Base-by-base conservation (phyloP, 1,140 invertebrate species). In the Drosophila ercepeae region DNA sequence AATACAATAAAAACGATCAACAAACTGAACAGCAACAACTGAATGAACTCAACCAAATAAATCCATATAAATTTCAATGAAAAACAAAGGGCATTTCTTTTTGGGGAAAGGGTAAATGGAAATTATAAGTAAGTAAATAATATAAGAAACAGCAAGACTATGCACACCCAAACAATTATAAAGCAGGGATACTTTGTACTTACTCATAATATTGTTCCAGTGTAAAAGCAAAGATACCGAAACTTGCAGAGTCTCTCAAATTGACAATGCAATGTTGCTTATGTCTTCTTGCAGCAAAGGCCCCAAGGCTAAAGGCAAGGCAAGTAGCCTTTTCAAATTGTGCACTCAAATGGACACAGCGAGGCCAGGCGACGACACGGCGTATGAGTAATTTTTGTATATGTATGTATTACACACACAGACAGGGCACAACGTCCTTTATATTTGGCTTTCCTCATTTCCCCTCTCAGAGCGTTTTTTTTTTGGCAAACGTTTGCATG, bases 321-420 rank as follows among this genome's bases (percentile, higher is more conserved):
- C 52, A 79, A 84, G 82, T 84, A 84, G 81, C 81, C 82, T 73
- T 84, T 84, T 84, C 72, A 86, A 86, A 79, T 61, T 81, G 81
- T 81, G 76, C 81, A 86, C 81, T 84, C 75, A 81, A 79, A 86
- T 79, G 81, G 81, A 81, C 81, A 76, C 53, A 67, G 57, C 59
- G 42, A 78, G 79, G 75, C 72, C 79, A 70, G 50, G 57, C 49
- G 53, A 50, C 63, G 13, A 67, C 73, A 63, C 42, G 65, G 60
- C 65, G 65, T 75, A 78, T 72, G 59, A 84, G 79, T 53, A 68
- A 84, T 78, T 70, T 74, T 5, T 34, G 23, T 23, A n/a, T 50
- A 29, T 59, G 49, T 59, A 32, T 55, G 32, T 41, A 14, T 51
- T 9, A n/a, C n/a, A n/a, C n/a, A n/a, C 48, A 50, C 44, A 34